Evolutionary conservation across 2,888 invertebrate species (phyloP).

Genomic region (Hesperia comma): DNA sequence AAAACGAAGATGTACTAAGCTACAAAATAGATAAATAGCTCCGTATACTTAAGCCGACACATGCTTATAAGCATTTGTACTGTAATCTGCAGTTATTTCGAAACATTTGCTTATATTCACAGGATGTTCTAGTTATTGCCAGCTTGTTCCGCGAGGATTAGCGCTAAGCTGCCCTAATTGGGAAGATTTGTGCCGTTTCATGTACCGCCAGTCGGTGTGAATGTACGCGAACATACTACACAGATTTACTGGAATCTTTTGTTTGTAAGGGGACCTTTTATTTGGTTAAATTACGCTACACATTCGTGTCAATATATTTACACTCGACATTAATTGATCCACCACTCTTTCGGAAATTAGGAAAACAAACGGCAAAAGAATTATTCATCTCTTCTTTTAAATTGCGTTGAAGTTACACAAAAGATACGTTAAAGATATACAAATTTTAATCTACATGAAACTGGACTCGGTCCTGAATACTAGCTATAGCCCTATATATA

Average conservation of each 20-base stretch:
- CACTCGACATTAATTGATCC: no score
- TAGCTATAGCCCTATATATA: no score
- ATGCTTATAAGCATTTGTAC: background rate
- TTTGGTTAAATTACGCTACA: background rate
- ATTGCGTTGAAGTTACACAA: no score
- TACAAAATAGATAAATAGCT: background rate
- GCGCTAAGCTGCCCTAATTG: slow-evolving; percentile 71
- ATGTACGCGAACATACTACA: background rate
- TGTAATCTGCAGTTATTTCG: background rate
- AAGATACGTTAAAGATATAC: no score
- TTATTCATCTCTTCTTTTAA: no score
- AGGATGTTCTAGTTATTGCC: slow-evolving; percentile 67
- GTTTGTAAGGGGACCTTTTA: background rate
- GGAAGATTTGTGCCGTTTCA: slow-evolving; percentile 51
- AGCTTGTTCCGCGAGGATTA: slow-evolving; percentile 68
- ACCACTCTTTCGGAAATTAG: no score
- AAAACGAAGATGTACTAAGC: background rate
- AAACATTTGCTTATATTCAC: slow-evolving; percentile 55
- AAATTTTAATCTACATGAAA: no score
- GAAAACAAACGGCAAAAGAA: no score
- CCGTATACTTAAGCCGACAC: background rate
- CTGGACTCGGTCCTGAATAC: no score
- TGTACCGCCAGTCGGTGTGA: slow-evolving; percentile 1
- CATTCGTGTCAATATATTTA: no score
- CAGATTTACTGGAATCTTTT: background rate